Base-by-base conservation (phyloP, 2,113 vertebrate genomes). In the Dromaius novaehollandiae region DNA sequence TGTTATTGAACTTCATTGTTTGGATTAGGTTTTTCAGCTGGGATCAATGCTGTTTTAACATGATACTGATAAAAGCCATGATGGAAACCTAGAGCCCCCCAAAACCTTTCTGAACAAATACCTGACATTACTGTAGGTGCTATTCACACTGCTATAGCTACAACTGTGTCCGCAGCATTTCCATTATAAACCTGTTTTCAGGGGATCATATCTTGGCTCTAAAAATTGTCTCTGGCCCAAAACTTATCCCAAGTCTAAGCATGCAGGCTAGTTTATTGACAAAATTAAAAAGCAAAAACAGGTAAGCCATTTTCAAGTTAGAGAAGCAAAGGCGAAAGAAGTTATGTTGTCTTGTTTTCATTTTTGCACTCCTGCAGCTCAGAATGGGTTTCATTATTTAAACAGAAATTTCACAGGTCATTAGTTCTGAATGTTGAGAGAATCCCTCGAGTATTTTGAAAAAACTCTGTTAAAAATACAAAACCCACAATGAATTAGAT, bases 1-100 rank as follows among this genome's bases (percentile, higher is more conserved):
- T 99, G 98, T 99, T 99, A 99, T 99, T 99, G 99, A 98, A 99
- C 98, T 98, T 99, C 99, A 99, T 99, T 99, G 99, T 99, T 98
- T 98, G 98, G 98, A 98, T 98, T 98, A 98, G 97, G 98, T 98
- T 99, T 98, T 99, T 99, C 99, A 99, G 98, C 99, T 99, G 99
- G 98, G 99, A 99, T 99, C 99, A 99, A 99, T 99, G 99, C 98
- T 98, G 98, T 98, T 99, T 99, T 99, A 99, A 98, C 98, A 98
- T 97, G 98, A 98, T 98, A 96, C 98, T 98, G 99, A 99, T 99
- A 98, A 98, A 98, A 98, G 99, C 98, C 97, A 86, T 97, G 98
- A 98, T 98, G 98, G 98, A 98, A 99, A 99, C 98, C 98, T 98
- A 98, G 97, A 98, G 97, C 97, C 97, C 97, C 96, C 96, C 95